These are phyloP conservation scores for Nemapogon koenigi DNA, from an alignment of 2,888 invertebrate genomes.

Conservation along the genomic window DNA sequence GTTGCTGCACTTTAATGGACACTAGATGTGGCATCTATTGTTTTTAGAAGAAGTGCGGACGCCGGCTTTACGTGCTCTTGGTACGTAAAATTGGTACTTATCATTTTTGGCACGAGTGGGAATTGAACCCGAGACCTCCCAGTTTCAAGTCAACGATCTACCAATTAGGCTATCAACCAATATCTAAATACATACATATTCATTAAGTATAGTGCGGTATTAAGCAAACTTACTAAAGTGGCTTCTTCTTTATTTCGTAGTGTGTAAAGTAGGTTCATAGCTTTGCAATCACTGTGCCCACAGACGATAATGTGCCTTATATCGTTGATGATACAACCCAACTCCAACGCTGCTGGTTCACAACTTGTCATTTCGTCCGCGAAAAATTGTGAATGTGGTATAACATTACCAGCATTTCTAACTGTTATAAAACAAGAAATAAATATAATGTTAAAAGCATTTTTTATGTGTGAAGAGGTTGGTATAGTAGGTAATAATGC, in stretches of 20 bases:
- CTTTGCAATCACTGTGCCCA: conserved; percentile 98
- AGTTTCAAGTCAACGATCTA: too few relatives aligned
- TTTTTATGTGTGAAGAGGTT: not conserved
- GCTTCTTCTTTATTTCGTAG: conserved; percentile 81
- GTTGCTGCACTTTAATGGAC: too few relatives aligned
- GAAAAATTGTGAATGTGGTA: conserved; percentile 91
- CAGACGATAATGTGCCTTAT: conserved; percentile 94
- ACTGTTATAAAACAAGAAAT: conserved; percentile 63
- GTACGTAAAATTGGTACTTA: too few relatives aligned
- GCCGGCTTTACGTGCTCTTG: too few relatives aligned
- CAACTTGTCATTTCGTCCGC: conserved; percentile 87
- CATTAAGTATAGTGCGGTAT: too few relatives aligned
- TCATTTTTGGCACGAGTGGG: too few relatives aligned
- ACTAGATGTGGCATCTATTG: too few relatives aligned
- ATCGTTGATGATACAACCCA: conserved; percentile 91
- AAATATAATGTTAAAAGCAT: not conserved
- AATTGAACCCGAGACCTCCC: too few relatives aligned
- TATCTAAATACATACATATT: too few relatives aligned
- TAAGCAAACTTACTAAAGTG: conserved; percentile 41
- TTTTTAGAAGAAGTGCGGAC: too few relatives aligned
- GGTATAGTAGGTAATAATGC: not conserved
- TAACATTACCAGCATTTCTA: conserved; percentile 94
- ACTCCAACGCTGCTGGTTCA: conserved; percentile 94
- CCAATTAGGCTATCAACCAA: not conserved
- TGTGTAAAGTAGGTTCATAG: conserved; percentile 91